Percentiles rank a stretch among this genome's conserved stretches.
These are phyloP conservation scores for Thymallus thymallus DNA, from an alignment of 2,113 vertebrate genomes.

Conservation along the genomic window DNA sequence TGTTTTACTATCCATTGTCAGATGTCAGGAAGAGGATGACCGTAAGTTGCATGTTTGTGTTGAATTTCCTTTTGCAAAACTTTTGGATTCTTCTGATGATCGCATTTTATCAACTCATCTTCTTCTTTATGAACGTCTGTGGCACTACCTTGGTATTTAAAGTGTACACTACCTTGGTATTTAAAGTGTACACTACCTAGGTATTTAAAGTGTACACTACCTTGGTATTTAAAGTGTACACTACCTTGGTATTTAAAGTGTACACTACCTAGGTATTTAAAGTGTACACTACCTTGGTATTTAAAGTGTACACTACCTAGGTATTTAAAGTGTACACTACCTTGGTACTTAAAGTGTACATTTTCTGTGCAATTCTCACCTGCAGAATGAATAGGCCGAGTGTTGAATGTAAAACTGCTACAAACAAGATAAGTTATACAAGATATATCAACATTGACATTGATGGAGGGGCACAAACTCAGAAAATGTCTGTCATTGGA, in stretches of 20 bases:
- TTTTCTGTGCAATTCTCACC: neutral
- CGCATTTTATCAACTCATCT: neutral
- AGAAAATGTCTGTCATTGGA: neutral
- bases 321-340: neutral
- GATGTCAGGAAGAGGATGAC: conserved; percentile 76
- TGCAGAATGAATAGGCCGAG: conserved; percentile 7
- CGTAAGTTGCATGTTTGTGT: conserved; percentile 77
- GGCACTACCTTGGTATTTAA: neutral
- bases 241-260: neutral
- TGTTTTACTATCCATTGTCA: conserved; percentile 80
- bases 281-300: neutral
- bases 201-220: neutral
- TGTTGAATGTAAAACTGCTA: neutral
- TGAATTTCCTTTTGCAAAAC: conserved; percentile 16
- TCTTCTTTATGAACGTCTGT: neutral
- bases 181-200: neutral
- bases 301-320: neutral
- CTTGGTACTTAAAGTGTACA: neutral
- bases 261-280: neutral
- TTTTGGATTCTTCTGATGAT: conserved; percentile 23
- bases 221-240: neutral
- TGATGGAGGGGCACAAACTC: neutral
- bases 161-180: neutral
- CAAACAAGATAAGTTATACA: neutral
- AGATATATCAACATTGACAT: neutral